Conservation (phyloP, 2,113 vertebrate genomes). For the Toxotes chatareus region DNA sequence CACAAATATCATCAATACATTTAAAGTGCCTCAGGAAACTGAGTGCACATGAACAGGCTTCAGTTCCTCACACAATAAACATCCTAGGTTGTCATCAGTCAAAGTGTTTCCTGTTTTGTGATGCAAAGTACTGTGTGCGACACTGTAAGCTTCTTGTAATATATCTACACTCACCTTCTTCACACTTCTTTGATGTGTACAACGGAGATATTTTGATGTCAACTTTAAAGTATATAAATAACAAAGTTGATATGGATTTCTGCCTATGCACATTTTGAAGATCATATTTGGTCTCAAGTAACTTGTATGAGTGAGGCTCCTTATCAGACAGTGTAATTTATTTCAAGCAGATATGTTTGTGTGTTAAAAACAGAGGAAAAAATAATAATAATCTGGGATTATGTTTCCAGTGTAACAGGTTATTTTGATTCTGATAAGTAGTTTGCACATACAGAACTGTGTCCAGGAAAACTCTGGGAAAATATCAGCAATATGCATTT, state of each 20-base stretch:
- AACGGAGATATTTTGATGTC: slow-evolving; percentile 49
- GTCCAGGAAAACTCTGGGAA: slow-evolving; percentile 79
- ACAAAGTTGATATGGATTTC: slow-evolving; percentile 46
- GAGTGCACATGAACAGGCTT: slow-evolving; percentile 51
- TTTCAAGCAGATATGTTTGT: slow-evolving; percentile 65
- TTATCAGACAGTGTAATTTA: slow-evolving; percentile 76
- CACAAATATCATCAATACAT: slow-evolving; percentile 49
- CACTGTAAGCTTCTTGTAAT: slow-evolving; percentile 57
- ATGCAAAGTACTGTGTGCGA: slow-evolving; percentile 50
- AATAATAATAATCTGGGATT: slow-evolving; percentile 38
- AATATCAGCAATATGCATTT: slow-evolving; percentile 75
- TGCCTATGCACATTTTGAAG: slow-evolving; percentile 51
- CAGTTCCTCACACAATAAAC: slow-evolving; percentile 58
- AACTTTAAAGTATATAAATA: slow-evolving; percentile 37
- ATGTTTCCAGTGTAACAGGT: slow-evolving; percentile 63
- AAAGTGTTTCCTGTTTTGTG: slow-evolving; percentile 67
- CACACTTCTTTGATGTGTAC: slow-evolving; percentile 54
- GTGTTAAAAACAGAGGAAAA: slow-evolving; percentile 59
- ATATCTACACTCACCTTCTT: slow-evolving; percentile 59
- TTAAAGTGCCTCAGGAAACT: slow-evolving; percentile 55
- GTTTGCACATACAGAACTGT: slow-evolving; percentile 81
- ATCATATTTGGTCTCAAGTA: slow-evolving; percentile 51
- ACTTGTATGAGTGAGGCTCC: slow-evolving; percentile 61
- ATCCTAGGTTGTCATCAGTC: slow-evolving; percentile 55
- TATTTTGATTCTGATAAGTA: slow-evolving; percentile 74